Conservation (phyloP, 1,140 invertebrate species). For the Zophobas morio region DNA sequence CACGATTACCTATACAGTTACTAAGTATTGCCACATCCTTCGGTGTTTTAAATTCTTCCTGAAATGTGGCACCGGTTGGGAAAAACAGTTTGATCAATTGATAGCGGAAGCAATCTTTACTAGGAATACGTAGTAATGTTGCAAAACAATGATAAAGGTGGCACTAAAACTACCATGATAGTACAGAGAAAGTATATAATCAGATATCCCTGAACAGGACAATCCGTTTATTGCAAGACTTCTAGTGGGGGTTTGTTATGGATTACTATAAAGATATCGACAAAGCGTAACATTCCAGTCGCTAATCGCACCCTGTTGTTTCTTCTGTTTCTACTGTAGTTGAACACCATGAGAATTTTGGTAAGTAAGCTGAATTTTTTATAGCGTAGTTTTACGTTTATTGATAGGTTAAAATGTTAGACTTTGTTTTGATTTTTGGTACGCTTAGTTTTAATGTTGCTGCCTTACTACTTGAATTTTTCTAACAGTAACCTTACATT, state of each 20-base stretch:
- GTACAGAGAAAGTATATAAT: slow-evolving; percentile 47
- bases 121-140: slow-evolving; percentile 17
- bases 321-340: slow-evolving; percentile 35
- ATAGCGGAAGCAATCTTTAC: slow-evolving; percentile 19
- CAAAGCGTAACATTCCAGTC: slow-evolving; percentile 36
- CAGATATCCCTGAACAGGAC: slow-evolving; percentile 46
- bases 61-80: background rate
- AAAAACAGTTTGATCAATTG: slow-evolving; percentile 20
- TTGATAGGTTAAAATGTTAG: background rate
- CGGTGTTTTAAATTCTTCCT: background rate
- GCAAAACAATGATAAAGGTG: slow-evolving; percentile 36
- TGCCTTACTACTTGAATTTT: too few relatives aligned
- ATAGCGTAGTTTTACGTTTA: background rate
- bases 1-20: too few relatives aligned
- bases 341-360: slow-evolving; percentile 50
- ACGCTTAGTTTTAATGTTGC: background rate
- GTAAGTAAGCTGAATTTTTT: slow-evolving; percentile 32
- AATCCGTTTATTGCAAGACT: slow-evolving; percentile 42
- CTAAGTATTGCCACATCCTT: too few relatives aligned
- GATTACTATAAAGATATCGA: slow-evolving; percentile 41
- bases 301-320: slow-evolving; percentile 26
- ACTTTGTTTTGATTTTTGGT: background rate
- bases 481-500: too few relatives aligned
- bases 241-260: slow-evolving; percentile 45
- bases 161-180: slow-evolving; percentile 22